Evolutionary conservation across 2,113 vertebrate genomes (phyloP).

Genomic region (Anhinga anhinga): DNA sequence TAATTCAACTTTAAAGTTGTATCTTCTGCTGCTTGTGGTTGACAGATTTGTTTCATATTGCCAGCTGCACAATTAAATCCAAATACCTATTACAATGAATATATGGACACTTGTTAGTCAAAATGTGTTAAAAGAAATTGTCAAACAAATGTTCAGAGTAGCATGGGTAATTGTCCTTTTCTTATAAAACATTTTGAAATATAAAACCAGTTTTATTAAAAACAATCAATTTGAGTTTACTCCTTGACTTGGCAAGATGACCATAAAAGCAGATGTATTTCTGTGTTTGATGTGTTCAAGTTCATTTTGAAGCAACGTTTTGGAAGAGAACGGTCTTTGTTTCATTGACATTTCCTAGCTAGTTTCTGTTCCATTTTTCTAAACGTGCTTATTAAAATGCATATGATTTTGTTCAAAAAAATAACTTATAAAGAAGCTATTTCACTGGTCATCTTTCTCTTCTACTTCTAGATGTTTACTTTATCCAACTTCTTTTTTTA

Average conservation of each 20-base stretch:
- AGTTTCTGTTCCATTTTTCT: background rate
- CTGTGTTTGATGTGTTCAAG: background rate
- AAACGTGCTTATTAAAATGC: background rate
- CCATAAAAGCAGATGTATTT: background rate
- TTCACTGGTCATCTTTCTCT: background rate
- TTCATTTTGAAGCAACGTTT: background rate
- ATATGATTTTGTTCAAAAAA: background rate
- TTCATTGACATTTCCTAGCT: background rate
- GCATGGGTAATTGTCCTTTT: background rate
- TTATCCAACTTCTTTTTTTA: constrained; percentile 2
- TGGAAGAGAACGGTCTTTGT: background rate
- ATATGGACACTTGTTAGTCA: background rate
- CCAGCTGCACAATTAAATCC: background rate
- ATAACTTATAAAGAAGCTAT: background rate
- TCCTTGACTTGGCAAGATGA: background rate
- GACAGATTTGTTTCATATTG: background rate
- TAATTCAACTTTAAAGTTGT: background rate
- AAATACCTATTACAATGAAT: background rate
- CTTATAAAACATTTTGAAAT: background rate
- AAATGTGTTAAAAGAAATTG: background rate
- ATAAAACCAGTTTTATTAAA: background rate
- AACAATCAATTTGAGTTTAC: background rate
- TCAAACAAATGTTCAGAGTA: background rate
- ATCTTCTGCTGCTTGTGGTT: background rate
- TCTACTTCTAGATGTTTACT: background rate